A percentile compares a stretch with the other conserved stretches of the same genome.
These are phyloP conservation scores for Chromobotia macracanthus DNA, from an alignment of 2,797 vertebrate species.

Conservation along the genomic window DNA sequence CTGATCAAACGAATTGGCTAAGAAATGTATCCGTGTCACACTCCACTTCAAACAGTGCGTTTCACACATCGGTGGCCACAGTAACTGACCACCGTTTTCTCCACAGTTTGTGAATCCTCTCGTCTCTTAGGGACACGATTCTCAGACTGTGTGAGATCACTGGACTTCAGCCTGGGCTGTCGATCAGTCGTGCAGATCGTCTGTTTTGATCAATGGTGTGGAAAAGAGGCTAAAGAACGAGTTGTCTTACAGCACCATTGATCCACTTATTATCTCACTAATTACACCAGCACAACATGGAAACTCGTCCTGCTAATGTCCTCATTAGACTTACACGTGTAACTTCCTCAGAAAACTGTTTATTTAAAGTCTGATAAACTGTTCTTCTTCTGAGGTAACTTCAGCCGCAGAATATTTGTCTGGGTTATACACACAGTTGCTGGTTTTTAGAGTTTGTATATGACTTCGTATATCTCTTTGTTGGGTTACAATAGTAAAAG, in stretches of 20 bases:
- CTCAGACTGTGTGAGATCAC: neutral
- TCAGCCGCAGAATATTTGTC: neutral
- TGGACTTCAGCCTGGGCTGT: conserved; percentile 4
- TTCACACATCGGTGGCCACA: too few species aligned
- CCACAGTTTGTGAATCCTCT: too few species aligned
- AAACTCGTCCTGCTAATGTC: conserved; percentile 36
- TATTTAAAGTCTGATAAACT: neutral
- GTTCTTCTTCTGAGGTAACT: neutral
- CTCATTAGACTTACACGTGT: conserved; percentile 14
- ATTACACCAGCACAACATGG: conserved; percentile 48
- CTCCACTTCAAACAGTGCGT: too few species aligned
- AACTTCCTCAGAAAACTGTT: conserved; percentile 17
- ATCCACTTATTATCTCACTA: conserved; percentile 44
- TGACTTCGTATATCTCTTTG: neutral
- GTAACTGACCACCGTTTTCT: too few species aligned
- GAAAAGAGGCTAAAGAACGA: conserved; percentile 37
- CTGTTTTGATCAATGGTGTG: conserved; percentile 34
- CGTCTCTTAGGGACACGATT: conserved; percentile 1
- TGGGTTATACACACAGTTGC: too few species aligned
- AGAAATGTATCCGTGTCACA: too few species aligned
- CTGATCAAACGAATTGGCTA: too few species aligned
- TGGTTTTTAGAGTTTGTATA: neutral
- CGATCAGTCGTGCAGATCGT: conserved; percentile 18
- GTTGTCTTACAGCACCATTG: conserved; percentile 24
- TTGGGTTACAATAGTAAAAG: too few species aligned